These are phyloP conservation scores for Chrysomallon squamiferum DNA, from an alignment of 1,140 invertebrate genomes.

Conservation along the genomic window DNA sequence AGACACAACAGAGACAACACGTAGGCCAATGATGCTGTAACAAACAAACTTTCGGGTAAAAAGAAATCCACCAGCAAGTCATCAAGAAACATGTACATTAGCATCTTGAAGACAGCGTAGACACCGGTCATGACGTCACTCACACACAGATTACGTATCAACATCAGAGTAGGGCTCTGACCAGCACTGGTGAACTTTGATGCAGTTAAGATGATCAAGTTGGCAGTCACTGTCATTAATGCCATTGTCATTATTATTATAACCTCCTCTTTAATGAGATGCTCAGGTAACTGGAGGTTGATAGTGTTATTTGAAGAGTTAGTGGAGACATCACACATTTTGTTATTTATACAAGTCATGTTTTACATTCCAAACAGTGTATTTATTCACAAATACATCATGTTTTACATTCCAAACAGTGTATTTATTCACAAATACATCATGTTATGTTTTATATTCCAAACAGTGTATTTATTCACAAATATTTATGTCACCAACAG, in stretches of 20 bases:
- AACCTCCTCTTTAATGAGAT: background rate
- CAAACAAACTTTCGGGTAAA: slow-evolving; percentile 53
- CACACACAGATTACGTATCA: slow-evolving; percentile 45
- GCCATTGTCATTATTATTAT: slow-evolving; percentile 19
- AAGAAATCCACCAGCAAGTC: slow-evolving; percentile 43
- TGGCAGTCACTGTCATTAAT: slow-evolving; percentile 18
- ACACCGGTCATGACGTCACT: slow-evolving; percentile 41
- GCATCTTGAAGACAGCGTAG: slow-evolving; percentile 47
- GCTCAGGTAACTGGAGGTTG: background rate
- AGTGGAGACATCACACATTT: too few relatives aligned
- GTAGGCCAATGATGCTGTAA: slow-evolving; percentile 40
- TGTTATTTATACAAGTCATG: too few relatives aligned
- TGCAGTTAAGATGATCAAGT: slow-evolving; percentile 27
- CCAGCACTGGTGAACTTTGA: slow-evolving; percentile 43
- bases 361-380: too few relatives aligned
- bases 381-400: too few relatives aligned
- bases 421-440: too few relatives aligned
- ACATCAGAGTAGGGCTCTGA: slow-evolving; percentile 42
- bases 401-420: too few relatives aligned
- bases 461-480: too few relatives aligned
- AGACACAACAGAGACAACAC: slow-evolving; percentile 37
- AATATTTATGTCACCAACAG: too few relatives aligned
- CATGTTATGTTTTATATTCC: too few relatives aligned
- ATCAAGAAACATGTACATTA: slow-evolving; percentile 31
- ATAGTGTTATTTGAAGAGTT: too few relatives aligned